These are phyloP conservation scores for Penaeus vannamei DNA, from an alignment of 1,140 invertebrate genomes.

Conservation along the genomic window DNA sequence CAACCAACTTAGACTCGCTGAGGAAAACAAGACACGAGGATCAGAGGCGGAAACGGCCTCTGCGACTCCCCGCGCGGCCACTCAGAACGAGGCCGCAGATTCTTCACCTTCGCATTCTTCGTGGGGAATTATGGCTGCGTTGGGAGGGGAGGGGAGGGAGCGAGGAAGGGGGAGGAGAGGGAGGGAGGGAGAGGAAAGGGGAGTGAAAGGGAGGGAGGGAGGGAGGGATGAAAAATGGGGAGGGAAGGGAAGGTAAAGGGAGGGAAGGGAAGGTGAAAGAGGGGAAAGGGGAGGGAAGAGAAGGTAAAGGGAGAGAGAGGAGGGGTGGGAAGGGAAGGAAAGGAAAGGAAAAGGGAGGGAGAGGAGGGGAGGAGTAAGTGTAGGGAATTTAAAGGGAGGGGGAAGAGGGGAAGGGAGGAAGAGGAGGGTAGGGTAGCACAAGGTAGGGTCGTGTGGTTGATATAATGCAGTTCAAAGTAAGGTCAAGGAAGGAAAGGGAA, in stretches of 20 bases:
- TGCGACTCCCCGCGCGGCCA: too few relatives aligned
- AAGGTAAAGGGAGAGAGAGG: background rate
- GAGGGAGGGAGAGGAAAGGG: background rate
- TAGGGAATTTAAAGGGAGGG: background rate
- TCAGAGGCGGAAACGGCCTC: too few relatives aligned
- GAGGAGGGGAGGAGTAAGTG: background rate
- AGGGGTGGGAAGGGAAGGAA: background rate
- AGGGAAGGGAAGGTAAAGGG: background rate
- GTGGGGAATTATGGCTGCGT: background rate
- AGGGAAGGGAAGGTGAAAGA: background rate
- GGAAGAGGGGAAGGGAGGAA: background rate
- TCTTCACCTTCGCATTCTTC: conserved; percentile 13
- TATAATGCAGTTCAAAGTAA: too few relatives aligned
- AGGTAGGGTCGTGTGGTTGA: too few relatives aligned
- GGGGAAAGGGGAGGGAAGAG: background rate
- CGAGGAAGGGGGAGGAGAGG: background rate
- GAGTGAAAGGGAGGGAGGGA: background rate
- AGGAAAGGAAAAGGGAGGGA: background rate
- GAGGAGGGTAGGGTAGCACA: too few relatives aligned
- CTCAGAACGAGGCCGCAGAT: background rate
- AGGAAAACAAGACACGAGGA: too few relatives aligned
- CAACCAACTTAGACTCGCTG: background rate
- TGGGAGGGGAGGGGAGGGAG: background rate
- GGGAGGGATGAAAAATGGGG: background rate
- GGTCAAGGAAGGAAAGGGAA: background rate